A percentile compares a stretch with the other conserved stretches of the same genome.
Conservation (phyloP, 1,140 invertebrate genomes). For the Drosophila sulfurigaster region DNA sequence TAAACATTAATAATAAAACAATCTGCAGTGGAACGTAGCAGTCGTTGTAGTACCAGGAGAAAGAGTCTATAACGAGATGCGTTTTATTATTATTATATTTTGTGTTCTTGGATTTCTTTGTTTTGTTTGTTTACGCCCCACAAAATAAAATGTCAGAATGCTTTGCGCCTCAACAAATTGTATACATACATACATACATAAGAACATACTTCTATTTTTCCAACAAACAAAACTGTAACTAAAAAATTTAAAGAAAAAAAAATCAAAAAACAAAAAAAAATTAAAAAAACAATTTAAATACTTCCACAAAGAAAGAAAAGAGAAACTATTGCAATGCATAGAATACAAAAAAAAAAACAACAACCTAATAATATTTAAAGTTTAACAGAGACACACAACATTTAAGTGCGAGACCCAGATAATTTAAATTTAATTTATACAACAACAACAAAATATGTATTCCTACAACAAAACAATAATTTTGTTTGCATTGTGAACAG, state of each 20-base stretch:
- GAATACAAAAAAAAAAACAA: conserved; percentile 24
- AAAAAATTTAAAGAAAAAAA: conserved; percentile 32
- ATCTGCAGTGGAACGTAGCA: conserved; percentile 29
- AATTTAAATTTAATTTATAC: conserved; percentile 56
- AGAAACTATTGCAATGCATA: conserved; percentile 40
- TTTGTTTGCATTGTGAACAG: conserved; percentile 69
- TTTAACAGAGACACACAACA: conserved; percentile 25
- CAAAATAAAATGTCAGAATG: conserved; percentile 67
- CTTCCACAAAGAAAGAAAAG: conserved; percentile 29
- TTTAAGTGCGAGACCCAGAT: conserved; percentile 53
- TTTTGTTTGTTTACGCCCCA: conserved; percentile 68
- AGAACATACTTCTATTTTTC: conserved; percentile 74
- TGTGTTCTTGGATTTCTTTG: conserved; percentile 30
- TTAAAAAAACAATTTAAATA: conserved; percentile 42
- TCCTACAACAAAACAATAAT: conserved; percentile 67
- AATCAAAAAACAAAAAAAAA: conserved; percentile 25
- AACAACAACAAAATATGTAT: conserved; percentile 55
- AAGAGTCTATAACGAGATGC: conserved; percentile 12
- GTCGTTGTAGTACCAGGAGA: conserved; percentile 32
- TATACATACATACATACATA: conserved; percentile 48
- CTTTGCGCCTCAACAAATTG: conserved; percentile 45
- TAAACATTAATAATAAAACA: conserved; percentile 43
- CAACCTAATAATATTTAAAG: conserved; percentile 18
- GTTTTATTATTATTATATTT: conserved; percentile 40
- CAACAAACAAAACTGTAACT: conserved; percentile 60